These are phyloP conservation scores for Tridacna crocea DNA, from an alignment of 2,888 invertebrate species.

Conservation along the genomic window DNA sequence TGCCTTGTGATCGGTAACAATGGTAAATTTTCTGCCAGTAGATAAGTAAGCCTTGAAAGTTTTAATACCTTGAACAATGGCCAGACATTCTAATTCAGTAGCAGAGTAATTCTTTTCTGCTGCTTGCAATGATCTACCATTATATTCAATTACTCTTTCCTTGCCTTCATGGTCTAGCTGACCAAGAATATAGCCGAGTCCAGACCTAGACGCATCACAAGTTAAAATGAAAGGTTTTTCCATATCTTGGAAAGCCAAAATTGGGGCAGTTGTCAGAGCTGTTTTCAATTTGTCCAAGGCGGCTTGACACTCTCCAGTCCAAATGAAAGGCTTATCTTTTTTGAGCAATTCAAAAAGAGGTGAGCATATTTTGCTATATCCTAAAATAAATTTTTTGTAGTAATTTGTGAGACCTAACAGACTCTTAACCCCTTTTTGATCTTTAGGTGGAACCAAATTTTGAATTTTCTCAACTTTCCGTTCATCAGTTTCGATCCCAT, in stretches of 20 bases:
- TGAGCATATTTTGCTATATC: slow-evolving; percentile 47
- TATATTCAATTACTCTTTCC: slow-evolving; percentile 58
- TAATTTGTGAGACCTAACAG: slow-evolving; percentile 64
- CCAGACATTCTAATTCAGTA: slow-evolving; percentile 60
- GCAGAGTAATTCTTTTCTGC: slow-evolving; percentile 17
- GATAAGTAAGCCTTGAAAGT: too few relatives aligned
- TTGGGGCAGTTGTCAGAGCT: slow-evolving; percentile 47
- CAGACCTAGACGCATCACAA: slow-evolving; percentile 54
- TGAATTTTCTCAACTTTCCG: too few relatives aligned
- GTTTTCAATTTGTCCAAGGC: slow-evolving; percentile 51
- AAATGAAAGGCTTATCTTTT: slow-evolving; percentile 31
- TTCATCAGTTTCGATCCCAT: too few relatives aligned
- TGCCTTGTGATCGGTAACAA: slow-evolving; percentile 63
- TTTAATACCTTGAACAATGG: slow-evolving; percentile 58
- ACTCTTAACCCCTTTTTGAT: slow-evolving; percentile 49
- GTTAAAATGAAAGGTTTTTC: slow-evolving; percentile 50
- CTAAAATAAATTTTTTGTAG: slow-evolving; percentile 52
- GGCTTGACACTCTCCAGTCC: slow-evolving; percentile 47
- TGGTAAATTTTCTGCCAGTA: slow-evolving; percentile 43
- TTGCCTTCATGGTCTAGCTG: slow-evolving; percentile 46
- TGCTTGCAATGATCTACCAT: slow-evolving; percentile 83
- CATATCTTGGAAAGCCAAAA: slow-evolving; percentile 58
- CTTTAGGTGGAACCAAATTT: too few relatives aligned
- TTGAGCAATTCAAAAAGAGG: slow-evolving; percentile 47
- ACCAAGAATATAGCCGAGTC: slow-evolving; percentile 55